Evolutionary conservation across 2,797 vertebrate species (phyloP).

Genomic region (Amniataba percoides): DNA sequence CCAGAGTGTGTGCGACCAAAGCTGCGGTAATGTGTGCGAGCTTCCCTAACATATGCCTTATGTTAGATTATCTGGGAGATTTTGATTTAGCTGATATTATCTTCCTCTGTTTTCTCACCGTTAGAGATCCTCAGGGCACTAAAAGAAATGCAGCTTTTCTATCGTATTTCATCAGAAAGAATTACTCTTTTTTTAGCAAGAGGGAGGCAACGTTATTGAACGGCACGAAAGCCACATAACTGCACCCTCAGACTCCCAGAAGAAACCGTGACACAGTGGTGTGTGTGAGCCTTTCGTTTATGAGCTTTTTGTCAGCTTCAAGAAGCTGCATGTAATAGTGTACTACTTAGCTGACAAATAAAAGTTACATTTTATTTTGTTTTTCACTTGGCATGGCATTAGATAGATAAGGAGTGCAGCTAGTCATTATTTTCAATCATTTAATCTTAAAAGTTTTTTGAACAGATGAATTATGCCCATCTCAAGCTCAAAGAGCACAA

Average conservation of each 20-base stretch:
- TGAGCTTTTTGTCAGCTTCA: background rate
- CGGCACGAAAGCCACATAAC: background rate
- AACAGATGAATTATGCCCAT: background rate
- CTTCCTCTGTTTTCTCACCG: constrained; percentile 6
- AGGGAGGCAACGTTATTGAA: background rate
- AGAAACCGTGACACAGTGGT: background rate
- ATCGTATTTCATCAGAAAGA: constrained; percentile 1
- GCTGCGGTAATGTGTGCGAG: constrained; percentile 20
- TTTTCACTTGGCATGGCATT: background rate
- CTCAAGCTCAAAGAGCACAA: background rate
- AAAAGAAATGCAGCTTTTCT: constrained; percentile 5
- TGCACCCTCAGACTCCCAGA: background rate
- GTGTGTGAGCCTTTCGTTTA: background rate
- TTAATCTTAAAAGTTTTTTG: background rate
- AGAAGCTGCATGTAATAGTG: background rate
- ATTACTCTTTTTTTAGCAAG: background rate
- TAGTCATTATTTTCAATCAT: background rate
- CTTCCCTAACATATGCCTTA: constrained; percentile 12
- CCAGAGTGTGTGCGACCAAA: constrained; percentile 37
- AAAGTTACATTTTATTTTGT: background rate
- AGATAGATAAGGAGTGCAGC: background rate
- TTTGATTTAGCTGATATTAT: constrained; percentile 13
- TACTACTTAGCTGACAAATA: background rate
- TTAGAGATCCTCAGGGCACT: background rate
- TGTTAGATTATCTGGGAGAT: constrained; percentile 37